A percentile compares a stretch with the other conserved stretches of the same genome.
phyloP scores from a whole-genome alignment of 1,140 invertebrate genomes.

The Tenebrio molitor region DNA sequence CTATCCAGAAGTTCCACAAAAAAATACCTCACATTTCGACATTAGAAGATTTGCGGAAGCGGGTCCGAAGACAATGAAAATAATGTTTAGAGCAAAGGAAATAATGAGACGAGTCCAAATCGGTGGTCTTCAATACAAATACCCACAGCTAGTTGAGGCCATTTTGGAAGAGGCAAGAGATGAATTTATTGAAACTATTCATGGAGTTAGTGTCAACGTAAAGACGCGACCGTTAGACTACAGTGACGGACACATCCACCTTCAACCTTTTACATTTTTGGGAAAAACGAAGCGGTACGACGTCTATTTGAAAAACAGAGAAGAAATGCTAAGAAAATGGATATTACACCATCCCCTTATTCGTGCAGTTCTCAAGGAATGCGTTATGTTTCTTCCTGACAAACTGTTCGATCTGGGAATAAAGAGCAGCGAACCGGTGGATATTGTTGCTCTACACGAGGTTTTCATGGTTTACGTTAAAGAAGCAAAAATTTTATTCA shows the following conservation, averaged over 20 bases:
- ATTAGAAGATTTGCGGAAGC: slow-evolving; percentile 55
- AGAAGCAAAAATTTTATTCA: slow-evolving; percentile 67
- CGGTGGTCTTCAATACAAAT: slow-evolving; percentile 49
- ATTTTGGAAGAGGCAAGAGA: slow-evolving; percentile 52
- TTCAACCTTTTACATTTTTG: slow-evolving; percentile 69
- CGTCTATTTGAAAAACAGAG: slow-evolving; percentile 71
- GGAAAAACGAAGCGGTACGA: slow-evolving; percentile 73
- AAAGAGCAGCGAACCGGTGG: slow-evolving; percentile 67
- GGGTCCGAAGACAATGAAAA: slow-evolving; percentile 58
- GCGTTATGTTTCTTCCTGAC: slow-evolving; percentile 69
- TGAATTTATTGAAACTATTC: slow-evolving; percentile 52
- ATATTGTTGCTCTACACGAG: slow-evolving; percentile 66
- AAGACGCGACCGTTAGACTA: slow-evolving; percentile 53
- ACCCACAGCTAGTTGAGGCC: slow-evolving; percentile 42
- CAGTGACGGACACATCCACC: slow-evolving; percentile 42
- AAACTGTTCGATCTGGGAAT: slow-evolving; percentile 70
- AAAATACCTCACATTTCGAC: slow-evolving; percentile 55
- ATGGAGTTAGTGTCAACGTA: slow-evolving; percentile 56
- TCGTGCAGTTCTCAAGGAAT: slow-evolving; percentile 71
- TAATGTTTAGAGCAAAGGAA: slow-evolving; percentile 52
- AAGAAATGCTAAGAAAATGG: slow-evolving; percentile 69
- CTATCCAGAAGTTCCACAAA: slow-evolving; percentile 57
- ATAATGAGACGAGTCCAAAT: slow-evolving; percentile 52
- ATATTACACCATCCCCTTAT: slow-evolving; percentile 76
- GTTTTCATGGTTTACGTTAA: slow-evolving; percentile 68